Evolutionary conservation across 2,113 vertebrate species (phyloP), one percentile per base, ranked within the genome.

Genomic region (Neomonachus schauinslandi): DNA sequence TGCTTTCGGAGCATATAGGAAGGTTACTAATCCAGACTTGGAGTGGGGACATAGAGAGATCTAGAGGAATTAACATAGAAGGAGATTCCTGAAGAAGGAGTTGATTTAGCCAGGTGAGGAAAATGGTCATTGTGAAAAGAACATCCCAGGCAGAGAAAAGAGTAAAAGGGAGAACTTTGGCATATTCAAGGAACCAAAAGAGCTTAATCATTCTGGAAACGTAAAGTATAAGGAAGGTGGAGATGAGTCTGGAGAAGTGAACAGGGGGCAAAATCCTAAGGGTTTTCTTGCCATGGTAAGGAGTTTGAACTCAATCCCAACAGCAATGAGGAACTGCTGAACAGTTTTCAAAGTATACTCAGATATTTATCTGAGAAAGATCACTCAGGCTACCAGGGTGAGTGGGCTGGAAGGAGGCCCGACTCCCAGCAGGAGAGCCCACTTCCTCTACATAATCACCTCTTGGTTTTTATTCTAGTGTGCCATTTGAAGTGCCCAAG

Each of bases 401-500:
- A 84, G 28, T 83, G 65, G 55, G 28, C 65, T 90, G 51, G 55
- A 81, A 90, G 82, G 83, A 95, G 59, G n/a, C 31, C 46, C 71
- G 55, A n/a, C 11, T 61, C 59, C 51, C 28, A 19, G 67, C 7
- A 76, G 49, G 39, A 85, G 28, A 63, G 24, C 57, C 55, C 22
- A 36, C 31, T 87, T 91, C 26, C 71, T 94, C 88, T 74, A 91
- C 83, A 67, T 61, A 24, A 24, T 42, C n/a, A 21, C 46, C 91
- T 97, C 71, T 98, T 98, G 97, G 90, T 94, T 98, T 98, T 97
- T 96, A 74, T 97, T 97, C 84, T 95, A 99, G 99, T 77, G 95
- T 83, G 96, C 94, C 97, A 80, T 98, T 84, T 8, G 98, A 99
- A 92, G 97, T 96, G 49, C 97, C 97, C 5, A 99, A 98, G 74